A percentile compares a stretch with the other conserved stretches of the same genome.
Conservation (phyloP, 2,113 vertebrate genomes). For the Bos indicus region DNA sequence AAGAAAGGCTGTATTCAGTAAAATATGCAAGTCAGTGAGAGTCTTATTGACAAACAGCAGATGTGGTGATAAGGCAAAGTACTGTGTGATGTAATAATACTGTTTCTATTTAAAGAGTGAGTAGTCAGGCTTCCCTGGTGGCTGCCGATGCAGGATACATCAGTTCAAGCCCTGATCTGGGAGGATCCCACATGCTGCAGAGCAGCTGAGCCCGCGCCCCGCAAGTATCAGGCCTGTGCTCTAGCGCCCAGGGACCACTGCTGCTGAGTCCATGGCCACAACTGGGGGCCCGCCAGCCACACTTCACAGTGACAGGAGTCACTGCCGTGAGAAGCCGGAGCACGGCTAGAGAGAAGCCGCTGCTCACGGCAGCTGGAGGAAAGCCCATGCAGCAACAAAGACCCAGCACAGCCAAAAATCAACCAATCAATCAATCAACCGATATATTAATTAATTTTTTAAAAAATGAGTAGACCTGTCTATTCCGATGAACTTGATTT, state of each 20-base stretch:
- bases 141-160: rapidly evolving
- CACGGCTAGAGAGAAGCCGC: rapidly evolving
- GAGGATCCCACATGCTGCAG: background rate
- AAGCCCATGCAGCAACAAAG: rapidly evolving
- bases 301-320: rapidly evolving
- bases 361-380: rapidly evolving
- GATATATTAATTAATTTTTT: rapidly evolving
- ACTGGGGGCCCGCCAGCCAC: background rate
- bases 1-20: background rate
- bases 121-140: background rate
- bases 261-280: rapidly evolving
- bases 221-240: rapidly evolving
- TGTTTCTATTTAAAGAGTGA: background rate
- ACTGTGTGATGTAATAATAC: background rate
- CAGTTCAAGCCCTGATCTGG: background rate
- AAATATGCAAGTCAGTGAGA: background rate
- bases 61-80: background rate
- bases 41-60: background rate
- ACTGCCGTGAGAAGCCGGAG: rapidly evolving
- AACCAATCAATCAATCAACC: background rate
- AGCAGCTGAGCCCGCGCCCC: rapidly evolving
- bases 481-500: background rate
- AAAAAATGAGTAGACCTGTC: background rate
- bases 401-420: background rate
- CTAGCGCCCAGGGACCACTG: rapidly evolving